phyloP scores from a whole-genome alignment of 2,888 invertebrate species.

The Ormyrus labotus region DNA sequence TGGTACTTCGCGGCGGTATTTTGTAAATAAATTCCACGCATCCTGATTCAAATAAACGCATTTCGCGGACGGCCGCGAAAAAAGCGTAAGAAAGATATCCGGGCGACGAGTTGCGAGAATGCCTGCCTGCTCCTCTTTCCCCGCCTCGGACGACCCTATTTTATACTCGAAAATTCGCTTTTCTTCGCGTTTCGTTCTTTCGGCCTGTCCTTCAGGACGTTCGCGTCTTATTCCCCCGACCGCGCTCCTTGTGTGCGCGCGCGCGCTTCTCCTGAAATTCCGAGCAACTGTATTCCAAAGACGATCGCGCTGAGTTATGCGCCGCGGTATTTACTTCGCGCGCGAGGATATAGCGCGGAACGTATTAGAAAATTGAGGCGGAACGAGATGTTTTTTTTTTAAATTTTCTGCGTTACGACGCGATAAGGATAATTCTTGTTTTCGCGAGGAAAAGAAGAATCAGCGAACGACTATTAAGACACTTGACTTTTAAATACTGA shows the following conservation, averaged over 20 bases:
- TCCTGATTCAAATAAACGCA: constrained; percentile 25
- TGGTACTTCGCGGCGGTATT: not conserved
- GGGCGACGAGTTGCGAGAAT: not conserved
- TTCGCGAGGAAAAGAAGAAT: too few relatives aligned
- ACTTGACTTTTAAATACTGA: too few relatives aligned
- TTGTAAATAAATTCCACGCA: constrained; percentile 34
- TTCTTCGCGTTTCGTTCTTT: constrained; percentile 21
- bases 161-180: not conserved
- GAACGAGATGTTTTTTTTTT: too few relatives aligned
- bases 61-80: not conserved
- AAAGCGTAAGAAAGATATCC: constrained; percentile 16
- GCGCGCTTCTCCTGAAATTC: constrained; percentile 1
- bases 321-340: not conserved
- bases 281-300: constrained; percentile 14
- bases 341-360: too few relatives aligned
- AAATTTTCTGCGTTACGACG: too few relatives aligned
- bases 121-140: constrained; percentile 6
- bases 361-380: too few relatives aligned
- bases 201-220: too few relatives aligned
- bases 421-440: too few relatives aligned
- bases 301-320: not conserved
- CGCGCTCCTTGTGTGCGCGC: not conserved
- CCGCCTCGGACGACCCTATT: not conserved
- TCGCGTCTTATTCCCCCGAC: not conserved
- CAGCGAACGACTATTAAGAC: too few relatives aligned